Evolutionary conservation across 1,140 invertebrate genomes (phyloP), one percentile per base, ranked within the genome.

Genomic region (Atta cephalotes): DNA sequence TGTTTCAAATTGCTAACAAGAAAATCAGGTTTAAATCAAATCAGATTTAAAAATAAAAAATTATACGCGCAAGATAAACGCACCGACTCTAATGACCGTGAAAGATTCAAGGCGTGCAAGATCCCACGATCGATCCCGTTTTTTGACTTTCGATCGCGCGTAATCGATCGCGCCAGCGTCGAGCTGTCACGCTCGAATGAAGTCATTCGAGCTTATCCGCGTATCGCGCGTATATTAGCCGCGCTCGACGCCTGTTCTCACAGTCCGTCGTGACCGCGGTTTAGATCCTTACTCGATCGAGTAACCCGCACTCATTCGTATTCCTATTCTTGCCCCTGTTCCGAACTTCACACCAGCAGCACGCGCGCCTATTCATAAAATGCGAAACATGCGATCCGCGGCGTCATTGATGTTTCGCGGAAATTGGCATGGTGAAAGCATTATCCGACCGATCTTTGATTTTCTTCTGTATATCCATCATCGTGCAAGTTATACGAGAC

Each of bases 101-200:
- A 65, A 68, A 39, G 65, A 87, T 74, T 53, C n/a, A 14, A 78
- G 14, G 21, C 21, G 56, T 10, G 80, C 78, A 12, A 70, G 89
- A 87, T 90, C 65, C 62, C 71, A 76, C 62, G 16, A 77, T 56
- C 89, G 81, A 88, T 90, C 84, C 76, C 68, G n/a, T 88, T 90
- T 90, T 90, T 86, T 84, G 60, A 85, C 82, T 89, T 85, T 74
- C 85, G 74, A 89, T 89, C 77, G 60, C 88, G 86, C 84, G 77
- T 89, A 89, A 89, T 90, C 85, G 77, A 80, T 56, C 60, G 65
- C 85, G 51, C 76, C 80, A 76, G 28, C 21, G 21, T 21, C 28
- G 28, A 28, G 66, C 89, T 90, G 89, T 87, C 89, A 90, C 87
- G 89, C 89, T 90, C 82, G 77, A 90, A 90, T 90, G 82, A 90